phyloP scores from a whole-genome alignment of 1,140 invertebrate genomes.

The Sarcophaga bullata region DNA sequence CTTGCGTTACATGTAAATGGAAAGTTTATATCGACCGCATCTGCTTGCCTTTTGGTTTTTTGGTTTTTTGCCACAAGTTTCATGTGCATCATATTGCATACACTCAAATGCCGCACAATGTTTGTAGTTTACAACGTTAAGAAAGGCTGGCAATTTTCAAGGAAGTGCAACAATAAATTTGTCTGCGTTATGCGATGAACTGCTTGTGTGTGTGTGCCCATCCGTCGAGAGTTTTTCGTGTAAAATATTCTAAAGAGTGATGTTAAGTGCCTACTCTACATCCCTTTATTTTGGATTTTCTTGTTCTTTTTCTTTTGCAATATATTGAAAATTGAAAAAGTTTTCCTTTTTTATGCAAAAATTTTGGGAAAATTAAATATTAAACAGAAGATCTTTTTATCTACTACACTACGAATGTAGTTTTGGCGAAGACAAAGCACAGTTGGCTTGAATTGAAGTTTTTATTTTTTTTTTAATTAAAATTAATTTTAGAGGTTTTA shows the following conservation, averaged over 20 bases:
- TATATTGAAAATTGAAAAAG: not conserved
- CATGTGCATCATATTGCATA: not conserved
- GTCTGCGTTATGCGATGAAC: not conserved
- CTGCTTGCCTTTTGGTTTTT: not conserved
- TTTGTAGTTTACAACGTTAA: not conserved
- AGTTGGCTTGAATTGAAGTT: too few relatives aligned
- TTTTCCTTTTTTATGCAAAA: too few relatives aligned
- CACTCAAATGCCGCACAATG: not conserved
- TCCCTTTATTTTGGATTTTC: too few relatives aligned
- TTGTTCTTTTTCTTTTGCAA: not conserved
- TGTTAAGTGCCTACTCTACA: not conserved
- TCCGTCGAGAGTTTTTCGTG: not conserved
- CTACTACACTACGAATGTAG: too few relatives aligned
- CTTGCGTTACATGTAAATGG: slow-evolving; percentile 13
- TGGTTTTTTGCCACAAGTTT: too few relatives aligned
- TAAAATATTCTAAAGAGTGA: not conserved
- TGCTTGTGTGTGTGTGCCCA: not conserved
- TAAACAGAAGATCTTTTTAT: too few relatives aligned
- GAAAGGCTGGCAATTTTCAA: not conserved
- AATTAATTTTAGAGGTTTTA: too few relatives aligned
- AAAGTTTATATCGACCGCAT: slow-evolving; percentile 1
- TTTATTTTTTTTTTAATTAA: too few relatives aligned
- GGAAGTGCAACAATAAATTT: slow-evolving; percentile 16
- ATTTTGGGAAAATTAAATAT: too few relatives aligned
- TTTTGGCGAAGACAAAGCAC: too few relatives aligned